A percentile compares a stretch with the other conserved stretches of the same genome.
Conservation (phyloP, 2,113 vertebrate species). For the Microtus pennsylvanicus region DNA sequence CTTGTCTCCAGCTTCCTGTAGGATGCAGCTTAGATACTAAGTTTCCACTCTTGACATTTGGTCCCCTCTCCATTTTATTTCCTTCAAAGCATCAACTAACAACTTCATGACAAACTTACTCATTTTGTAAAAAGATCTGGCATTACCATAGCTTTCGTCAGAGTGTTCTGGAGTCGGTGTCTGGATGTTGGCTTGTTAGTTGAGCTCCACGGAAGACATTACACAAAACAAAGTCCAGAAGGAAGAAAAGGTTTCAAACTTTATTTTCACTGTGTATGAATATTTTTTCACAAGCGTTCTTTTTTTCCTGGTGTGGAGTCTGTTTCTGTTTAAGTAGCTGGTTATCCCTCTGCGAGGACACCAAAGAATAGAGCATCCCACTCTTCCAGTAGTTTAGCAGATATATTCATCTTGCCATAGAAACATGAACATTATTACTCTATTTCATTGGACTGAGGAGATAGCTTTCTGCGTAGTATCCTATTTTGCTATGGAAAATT, state of each 20-base stretch:
- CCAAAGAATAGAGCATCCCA: conserved; percentile 17
- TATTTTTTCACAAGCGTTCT: not conserved
- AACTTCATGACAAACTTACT: not conserved
- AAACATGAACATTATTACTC: conserved; percentile 21
- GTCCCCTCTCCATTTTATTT: not conserved
- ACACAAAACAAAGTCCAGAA: not conserved
- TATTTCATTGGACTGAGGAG: conserved; percentile 46
- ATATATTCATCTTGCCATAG: not conserved
- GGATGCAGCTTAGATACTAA: not conserved
- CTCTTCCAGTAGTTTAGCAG: not conserved
- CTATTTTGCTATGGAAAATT: conserved; percentile 59
- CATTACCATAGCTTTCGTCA: not conserved
- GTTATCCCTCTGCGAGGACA: conserved; percentile 21
- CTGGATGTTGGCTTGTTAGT: not conserved
- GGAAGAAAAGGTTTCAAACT: not conserved
- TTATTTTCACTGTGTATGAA: not conserved
- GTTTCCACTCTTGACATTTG: not conserved
- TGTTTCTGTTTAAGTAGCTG: conserved; percentile 48
- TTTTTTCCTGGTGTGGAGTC: not conserved
- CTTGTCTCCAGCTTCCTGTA: not conserved
- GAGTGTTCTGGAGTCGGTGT: not conserved
- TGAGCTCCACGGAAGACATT: not conserved
- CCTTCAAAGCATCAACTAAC: not conserved
- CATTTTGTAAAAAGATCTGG: not conserved
- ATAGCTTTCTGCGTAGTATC: conserved; percentile 38